Evolutionary conservation across 2,888 invertebrate genomes (phyloP), one percentile per base, ranked within the genome.

Genomic region (Morpho achilles): DNA sequence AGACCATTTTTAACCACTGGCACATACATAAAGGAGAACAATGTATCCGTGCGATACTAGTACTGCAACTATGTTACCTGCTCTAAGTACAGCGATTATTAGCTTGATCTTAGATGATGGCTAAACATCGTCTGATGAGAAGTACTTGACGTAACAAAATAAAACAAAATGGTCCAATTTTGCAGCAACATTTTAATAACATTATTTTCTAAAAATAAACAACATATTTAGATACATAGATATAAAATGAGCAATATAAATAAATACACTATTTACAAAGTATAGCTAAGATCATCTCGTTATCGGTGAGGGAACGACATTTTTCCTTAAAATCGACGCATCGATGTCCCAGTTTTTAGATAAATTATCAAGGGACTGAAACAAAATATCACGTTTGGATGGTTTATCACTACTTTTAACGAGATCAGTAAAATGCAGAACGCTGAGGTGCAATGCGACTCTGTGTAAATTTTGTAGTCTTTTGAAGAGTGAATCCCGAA

Each of bases 251-350:
- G 79, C 77, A 84, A 83, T 87, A 73, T 84, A 87, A n/a, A 73
- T 87, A 89, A 87, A 87, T 88, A 89, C 86, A 87, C 77, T 86
- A 88, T 87, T 74, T 88, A 87, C 87, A 88, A 74, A 22, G 61
- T 65, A 58, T 70, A 68, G 56, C 61, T 71, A 74, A 69, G 71
- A 76, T 78, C 73, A 77, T 69, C 77, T 77, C 16, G 62, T 64
- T 56, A 66, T 70, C 51, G 64, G 62, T 41, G 61, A 45, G 47
- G 65, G 55, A 41, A 74, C 70, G 50, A 64, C 67, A 68, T 79
- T 79, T 70, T 69, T 80, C 64, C 72, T 84, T 76, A 87, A 67
- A n/a, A 75, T 65, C 42, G 79, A 71, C 50, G 70, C 65, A 57
- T 86, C 80, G 2, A 84, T 77, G 10, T 84, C 75, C 89, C 89